These are phyloP conservation scores for Stegophylla sp. DNA, from an alignment of 2,888 invertebrate species.

Conservation along the genomic window DNA sequence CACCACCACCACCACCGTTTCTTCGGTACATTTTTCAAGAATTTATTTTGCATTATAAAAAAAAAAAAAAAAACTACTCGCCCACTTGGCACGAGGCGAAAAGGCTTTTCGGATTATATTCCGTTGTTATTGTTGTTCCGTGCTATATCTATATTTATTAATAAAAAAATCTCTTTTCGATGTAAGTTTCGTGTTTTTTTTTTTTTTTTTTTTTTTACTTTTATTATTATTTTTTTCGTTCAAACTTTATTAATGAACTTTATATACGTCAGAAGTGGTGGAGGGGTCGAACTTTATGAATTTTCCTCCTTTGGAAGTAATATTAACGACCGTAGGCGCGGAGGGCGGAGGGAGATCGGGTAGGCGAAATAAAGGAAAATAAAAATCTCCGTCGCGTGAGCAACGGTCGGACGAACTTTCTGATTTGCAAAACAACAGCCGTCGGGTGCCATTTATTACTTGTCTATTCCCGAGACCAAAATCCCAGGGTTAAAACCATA, in stretches of 20 bases:
- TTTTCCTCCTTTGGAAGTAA: constrained; percentile 31
- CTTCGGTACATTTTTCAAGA: constrained; percentile 36
- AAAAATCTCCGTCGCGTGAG: constrained; percentile 39
- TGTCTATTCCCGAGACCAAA: constrained; percentile 51
- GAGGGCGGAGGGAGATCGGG: constrained; percentile 26
- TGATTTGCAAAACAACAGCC: constrained; percentile 57
- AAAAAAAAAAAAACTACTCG: constrained; percentile 44
- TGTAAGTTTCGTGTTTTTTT: constrained; percentile 34
- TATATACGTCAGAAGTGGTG: constrained; percentile 42
- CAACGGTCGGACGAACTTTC: constrained; percentile 52
- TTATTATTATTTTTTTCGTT: too few species aligned
- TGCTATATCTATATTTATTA: constrained; percentile 41
- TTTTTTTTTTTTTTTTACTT: not conserved
- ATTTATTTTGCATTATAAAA: constrained; percentile 57
- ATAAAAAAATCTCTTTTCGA: constrained; percentile 55
- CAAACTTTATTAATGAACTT: constrained; percentile 56
- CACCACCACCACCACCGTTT: too few species aligned
- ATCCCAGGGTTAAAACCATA: constrained; percentile 34
- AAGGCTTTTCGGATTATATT: constrained; percentile 44
- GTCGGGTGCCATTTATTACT: constrained; percentile 55
- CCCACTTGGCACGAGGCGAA: constrained; percentile 46
- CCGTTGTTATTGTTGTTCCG: constrained; percentile 41
- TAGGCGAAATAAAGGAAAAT: constrained; percentile 10
- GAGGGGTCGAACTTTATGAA: constrained; percentile 45
- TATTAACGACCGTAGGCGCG: constrained; percentile 45